Conservation (phyloP, 2,113 vertebrate genomes). For the Xyliphius kryptos region DNA sequence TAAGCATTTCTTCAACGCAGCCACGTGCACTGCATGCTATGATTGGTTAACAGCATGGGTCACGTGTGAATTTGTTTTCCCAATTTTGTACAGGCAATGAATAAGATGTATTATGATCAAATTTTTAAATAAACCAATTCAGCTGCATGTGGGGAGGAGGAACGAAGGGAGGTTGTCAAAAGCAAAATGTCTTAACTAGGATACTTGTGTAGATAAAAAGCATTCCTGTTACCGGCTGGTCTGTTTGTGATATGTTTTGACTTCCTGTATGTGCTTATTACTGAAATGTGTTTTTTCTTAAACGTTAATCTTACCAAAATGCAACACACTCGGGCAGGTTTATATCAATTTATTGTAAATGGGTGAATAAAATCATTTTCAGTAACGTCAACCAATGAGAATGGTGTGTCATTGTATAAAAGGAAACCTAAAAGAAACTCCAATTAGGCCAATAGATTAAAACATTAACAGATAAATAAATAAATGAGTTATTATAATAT, state of each 20-base stretch:
- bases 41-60: constrained; percentile 50
- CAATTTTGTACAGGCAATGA: constrained; percentile 44
- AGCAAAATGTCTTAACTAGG: constrained; percentile 72
- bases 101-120: constrained; percentile 51
- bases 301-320: constrained; percentile 90
- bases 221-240: constrained; percentile 94
- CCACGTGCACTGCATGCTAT: constrained; percentile 51
- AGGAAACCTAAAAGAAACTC: no score
- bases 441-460: no score
- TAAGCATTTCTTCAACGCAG: constrained; percentile 23
- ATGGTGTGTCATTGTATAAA: constrained; percentile 39
- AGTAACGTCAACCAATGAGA: constrained; percentile 73
- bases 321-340: constrained; percentile 84
- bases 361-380: constrained; percentile 93
- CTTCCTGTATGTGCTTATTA: constrained; percentile 98
- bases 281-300: constrained; percentile 89
- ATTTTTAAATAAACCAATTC: constrained; percentile 50
- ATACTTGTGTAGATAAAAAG: constrained; percentile 93
- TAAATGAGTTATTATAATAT: no score
- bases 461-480: no score
- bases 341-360: constrained; percentile 90
- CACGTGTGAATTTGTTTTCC: constrained; percentile 45
- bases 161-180: constrained; percentile 27
- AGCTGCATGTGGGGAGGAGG: constrained; percentile 68
- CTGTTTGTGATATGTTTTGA: constrained; percentile 97